Percentiles rank a stretch among this genome's conserved stretches.
Evolutionary conservation across 2,113 vertebrate species (phyloP).

Genomic region (Oryzias curvinotus): DNA sequence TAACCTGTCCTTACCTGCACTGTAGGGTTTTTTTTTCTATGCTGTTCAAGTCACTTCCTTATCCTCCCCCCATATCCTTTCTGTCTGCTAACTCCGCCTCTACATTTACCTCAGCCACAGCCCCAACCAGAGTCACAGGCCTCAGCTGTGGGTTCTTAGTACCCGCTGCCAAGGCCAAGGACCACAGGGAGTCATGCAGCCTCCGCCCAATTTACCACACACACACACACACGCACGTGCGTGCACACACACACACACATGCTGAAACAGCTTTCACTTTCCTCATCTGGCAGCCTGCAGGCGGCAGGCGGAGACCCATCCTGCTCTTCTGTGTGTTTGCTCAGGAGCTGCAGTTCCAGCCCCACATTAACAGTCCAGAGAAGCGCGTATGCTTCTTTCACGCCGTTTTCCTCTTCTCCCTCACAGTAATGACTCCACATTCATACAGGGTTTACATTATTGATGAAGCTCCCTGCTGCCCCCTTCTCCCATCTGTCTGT

Average conservation of each 20-base stretch:
- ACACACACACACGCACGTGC: conserved; percentile 6
- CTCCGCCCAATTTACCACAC: not conserved
- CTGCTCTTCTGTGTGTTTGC: conserved; percentile 34
- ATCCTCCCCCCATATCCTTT: too few species aligned
- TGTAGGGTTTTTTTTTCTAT: too few species aligned
- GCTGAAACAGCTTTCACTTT: conserved; percentile 27
- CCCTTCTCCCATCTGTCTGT: conserved; percentile 32
- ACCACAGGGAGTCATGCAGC: conserved; percentile 42
- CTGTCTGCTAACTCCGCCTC: not conserved
- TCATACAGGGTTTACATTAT: conserved; percentile 61
- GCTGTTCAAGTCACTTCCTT: too few species aligned
- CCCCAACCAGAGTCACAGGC: conserved; percentile 13
- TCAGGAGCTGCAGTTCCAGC: conserved; percentile 39
- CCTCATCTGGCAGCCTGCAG: conserved; percentile 54
- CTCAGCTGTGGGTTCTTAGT: conserved; percentile 59
- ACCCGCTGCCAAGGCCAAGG: conserved; percentile 46
- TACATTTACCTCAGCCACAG: conserved; percentile 23
- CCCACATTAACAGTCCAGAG: conserved; percentile 34
- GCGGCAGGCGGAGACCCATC: conserved; percentile 24
- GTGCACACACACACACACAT: not conserved
- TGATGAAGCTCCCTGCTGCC: conserved; percentile 47
- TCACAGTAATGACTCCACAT: conserved; percentile 48
- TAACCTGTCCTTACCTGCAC: too few species aligned
- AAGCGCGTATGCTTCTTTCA: conserved; percentile 32
- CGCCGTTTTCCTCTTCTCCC: conserved; percentile 35